phyloP scores from a whole-genome alignment of 1,140 invertebrate species.

The Grapholita molesta region DNA sequence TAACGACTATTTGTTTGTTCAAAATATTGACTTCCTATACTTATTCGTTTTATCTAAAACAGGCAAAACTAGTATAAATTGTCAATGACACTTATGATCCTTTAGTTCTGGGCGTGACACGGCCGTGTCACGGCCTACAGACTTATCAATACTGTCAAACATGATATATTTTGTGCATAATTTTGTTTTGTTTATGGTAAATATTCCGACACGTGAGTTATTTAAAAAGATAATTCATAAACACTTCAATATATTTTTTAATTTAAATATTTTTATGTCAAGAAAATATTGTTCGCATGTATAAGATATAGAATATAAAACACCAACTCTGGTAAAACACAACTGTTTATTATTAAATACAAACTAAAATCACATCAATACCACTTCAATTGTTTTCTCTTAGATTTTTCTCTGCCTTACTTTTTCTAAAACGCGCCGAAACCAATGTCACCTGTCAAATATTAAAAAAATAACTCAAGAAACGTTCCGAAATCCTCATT shows the following conservation, averaged over 20 bases:
- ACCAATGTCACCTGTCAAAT: no score
- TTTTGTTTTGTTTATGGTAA: neutral
- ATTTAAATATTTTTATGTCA: neutral
- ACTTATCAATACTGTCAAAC: neutral
- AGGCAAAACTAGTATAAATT: neutral
- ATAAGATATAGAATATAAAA: no score
- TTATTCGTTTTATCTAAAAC: neutral
- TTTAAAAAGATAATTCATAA: neutral
- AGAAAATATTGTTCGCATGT: no score
- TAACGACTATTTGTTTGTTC: neutral
- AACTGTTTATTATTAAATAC: no score
- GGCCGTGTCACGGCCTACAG: neutral
- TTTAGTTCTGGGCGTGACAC: neutral
- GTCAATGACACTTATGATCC: neutral
- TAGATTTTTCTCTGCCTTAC: no score
- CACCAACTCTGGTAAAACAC: no score
- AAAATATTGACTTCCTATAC: neutral
- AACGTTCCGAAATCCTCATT: no score
- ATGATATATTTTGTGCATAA: slow-evolving; percentile 1
- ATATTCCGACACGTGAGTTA: neutral
- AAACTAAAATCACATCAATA: no score
- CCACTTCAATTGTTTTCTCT: no score
- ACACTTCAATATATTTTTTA: neutral
- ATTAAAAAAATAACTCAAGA: no score
- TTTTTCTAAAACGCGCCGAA: no score